These are phyloP conservation scores for Ptilorrhoa leucosticta DNA, from an alignment of 2,113 vertebrate species.

Conservation along the genomic window DNA sequence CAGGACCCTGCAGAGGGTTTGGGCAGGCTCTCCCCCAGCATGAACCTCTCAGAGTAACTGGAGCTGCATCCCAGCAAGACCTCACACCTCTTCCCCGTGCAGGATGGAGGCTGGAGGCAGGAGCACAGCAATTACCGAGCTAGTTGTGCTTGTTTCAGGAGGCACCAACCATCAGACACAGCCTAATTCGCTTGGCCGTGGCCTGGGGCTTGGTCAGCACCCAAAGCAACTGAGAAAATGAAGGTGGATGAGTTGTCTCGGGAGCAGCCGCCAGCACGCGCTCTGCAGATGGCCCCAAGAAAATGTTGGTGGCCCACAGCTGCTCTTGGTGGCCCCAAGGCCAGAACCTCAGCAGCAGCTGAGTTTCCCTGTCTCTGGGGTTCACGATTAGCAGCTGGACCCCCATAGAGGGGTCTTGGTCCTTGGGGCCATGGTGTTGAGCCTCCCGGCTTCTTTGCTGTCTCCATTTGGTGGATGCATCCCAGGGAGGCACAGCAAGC, in stretches of 20 bases:
- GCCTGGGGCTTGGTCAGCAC: background rate
- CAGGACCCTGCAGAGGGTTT: background rate
- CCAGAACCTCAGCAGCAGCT: background rate
- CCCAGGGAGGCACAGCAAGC: background rate
- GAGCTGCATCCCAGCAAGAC: background rate
- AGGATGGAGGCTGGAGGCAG: background rate
- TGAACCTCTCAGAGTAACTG: background rate
- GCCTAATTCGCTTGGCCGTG: background rate
- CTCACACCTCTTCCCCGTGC: background rate
- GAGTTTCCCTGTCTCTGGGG: background rate
- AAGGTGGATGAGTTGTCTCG: background rate
- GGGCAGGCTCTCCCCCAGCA: background rate
- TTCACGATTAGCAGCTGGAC: fast-evolving
- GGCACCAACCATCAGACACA: background rate
- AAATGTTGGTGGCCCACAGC: background rate
- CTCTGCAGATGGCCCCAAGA: background rate
- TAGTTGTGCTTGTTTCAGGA: background rate
- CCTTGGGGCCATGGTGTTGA: background rate
- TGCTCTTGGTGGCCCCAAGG: background rate
- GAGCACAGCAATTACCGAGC: background rate
- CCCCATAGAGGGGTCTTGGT: background rate
- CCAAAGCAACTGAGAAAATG: background rate
- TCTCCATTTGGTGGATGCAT: background rate
- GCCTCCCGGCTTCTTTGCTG: background rate
- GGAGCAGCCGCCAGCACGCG: fast-evolving